Evolutionary conservation across 35 echinoderm and acorn worm genomes (phyloP).

Genomic region (Ptychodera flava): DNA sequence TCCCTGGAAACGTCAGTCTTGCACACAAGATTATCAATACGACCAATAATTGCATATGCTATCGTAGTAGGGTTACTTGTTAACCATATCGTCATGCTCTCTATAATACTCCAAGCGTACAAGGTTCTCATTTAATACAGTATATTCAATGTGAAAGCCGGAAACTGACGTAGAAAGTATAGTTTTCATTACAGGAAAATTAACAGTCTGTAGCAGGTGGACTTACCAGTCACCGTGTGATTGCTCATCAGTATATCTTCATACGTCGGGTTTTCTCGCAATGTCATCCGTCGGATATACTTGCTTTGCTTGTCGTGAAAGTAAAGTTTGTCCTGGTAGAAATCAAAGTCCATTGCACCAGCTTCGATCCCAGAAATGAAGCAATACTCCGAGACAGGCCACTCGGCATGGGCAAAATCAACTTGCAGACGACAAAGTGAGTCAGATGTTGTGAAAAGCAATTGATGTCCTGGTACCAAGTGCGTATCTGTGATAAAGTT

Average conservation of each 20-base stretch:
- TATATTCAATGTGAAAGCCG: too few relatives aligned
- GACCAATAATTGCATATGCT: too few relatives aligned
- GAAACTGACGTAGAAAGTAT: too few relatives aligned
- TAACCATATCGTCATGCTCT: too few relatives aligned
- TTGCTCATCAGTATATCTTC: not conserved
- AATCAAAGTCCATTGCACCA: not conserved
- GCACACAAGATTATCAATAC: too few relatives aligned
- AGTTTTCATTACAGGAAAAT: too few relatives aligned
- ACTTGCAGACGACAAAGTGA: not conserved
- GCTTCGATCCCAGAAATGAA: not conserved
- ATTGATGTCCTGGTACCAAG: not conserved
- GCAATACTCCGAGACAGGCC: not conserved
- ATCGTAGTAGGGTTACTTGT: too few relatives aligned
- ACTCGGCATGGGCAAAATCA: not conserved
- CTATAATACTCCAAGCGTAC: too few relatives aligned
- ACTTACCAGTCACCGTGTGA: not conserved
- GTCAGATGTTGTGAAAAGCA: not conserved
- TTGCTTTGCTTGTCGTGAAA: not conserved
- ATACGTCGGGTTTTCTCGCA: not conserved
- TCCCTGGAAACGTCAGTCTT: too few relatives aligned
- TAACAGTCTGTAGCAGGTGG: too few relatives aligned
- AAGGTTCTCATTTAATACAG: too few relatives aligned
- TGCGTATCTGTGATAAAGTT: not conserved
- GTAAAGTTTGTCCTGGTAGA: not conserved
- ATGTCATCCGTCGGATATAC: not conserved